Evolutionary conservation across 2,113 vertebrate species (phyloP).

Genomic region (Serilophus lunatus): DNA sequence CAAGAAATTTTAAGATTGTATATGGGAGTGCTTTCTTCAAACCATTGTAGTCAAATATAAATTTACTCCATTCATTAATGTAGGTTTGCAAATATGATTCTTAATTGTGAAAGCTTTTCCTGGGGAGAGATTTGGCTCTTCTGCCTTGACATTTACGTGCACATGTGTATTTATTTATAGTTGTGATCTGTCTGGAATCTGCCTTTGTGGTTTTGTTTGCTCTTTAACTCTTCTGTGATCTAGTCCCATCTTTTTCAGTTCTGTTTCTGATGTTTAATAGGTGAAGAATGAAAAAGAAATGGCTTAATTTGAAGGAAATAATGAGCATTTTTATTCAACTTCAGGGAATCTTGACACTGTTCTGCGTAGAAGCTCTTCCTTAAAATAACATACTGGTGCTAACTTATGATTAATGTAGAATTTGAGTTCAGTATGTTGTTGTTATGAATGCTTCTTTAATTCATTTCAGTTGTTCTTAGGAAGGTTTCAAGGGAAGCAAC

Average conservation of each 20-base stretch:
- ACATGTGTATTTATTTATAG: slow-evolving; percentile 73
- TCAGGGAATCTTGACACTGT: not conserved
- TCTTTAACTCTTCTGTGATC: slow-evolving; percentile 52
- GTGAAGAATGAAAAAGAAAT: not conserved
- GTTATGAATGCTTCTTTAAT: not conserved
- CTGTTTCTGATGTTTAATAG: not conserved
- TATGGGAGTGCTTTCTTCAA: not conserved
- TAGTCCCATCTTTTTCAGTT: slow-evolving; percentile 21
- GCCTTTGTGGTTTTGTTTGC: slow-evolving; percentile 68
- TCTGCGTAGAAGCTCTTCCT: not conserved
- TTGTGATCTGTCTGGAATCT: slow-evolving; percentile 74
- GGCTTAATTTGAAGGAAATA: not conserved
- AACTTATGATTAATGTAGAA: not conserved
- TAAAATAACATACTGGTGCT: not conserved
- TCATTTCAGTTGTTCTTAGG: not conserved
- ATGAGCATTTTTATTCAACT: not conserved
- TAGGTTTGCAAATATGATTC: not conserved
- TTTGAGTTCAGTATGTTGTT: not conserved
- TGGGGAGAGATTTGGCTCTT: slow-evolving; percentile 53
- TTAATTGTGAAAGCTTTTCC: slow-evolving; percentile 36
- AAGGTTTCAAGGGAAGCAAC: not conserved
- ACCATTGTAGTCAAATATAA: not conserved
- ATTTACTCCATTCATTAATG: not conserved
- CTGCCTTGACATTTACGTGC: slow-evolving; percentile 64
- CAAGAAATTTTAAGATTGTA: not conserved